Evolutionary conservation across 2,797 vertebrate species (phyloP).

Genomic region (Prionace glauca): DNA sequence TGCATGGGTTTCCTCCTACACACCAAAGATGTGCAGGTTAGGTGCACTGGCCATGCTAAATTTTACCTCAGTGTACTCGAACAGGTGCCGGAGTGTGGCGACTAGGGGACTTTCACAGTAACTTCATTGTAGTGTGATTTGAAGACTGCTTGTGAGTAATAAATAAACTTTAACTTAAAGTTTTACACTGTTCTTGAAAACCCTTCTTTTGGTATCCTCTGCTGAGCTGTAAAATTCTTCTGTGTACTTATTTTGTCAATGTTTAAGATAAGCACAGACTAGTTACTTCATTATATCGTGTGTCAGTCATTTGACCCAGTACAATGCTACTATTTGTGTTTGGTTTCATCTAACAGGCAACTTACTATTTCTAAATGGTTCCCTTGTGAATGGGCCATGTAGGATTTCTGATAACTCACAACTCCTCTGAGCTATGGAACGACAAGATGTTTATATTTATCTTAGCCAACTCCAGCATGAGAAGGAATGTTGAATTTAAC

Average conservation of each 20-base stretch:
- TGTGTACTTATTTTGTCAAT: background rate
- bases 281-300: background rate
- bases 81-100: too few relatives aligned
- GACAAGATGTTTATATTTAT: background rate
- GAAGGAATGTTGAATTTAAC: background rate
- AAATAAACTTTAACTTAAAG: too few relatives aligned
- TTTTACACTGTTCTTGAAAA: background rate
- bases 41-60: too few relatives aligned
- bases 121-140: too few relatives aligned
- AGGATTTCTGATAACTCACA: too few relatives aligned
- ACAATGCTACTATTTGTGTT: background rate
- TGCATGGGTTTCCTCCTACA: too few relatives aligned
- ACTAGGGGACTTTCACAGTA: too few relatives aligned
- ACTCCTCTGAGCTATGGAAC: background rate
- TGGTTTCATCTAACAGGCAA: background rate
- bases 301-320: background rate
- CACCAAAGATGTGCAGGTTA: too few relatives aligned
- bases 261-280: background rate
- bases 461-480: background rate
- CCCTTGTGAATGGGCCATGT: background rate
- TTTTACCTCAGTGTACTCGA: too few relatives aligned
- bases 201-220: background rate
- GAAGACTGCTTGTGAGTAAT: too few relatives aligned
- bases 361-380: background rate
- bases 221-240: background rate